These are phyloP conservation scores for Cephalopholis sonnerati DNA, from an alignment of 2,113 vertebrate genomes.

Conservation along the genomic window DNA sequence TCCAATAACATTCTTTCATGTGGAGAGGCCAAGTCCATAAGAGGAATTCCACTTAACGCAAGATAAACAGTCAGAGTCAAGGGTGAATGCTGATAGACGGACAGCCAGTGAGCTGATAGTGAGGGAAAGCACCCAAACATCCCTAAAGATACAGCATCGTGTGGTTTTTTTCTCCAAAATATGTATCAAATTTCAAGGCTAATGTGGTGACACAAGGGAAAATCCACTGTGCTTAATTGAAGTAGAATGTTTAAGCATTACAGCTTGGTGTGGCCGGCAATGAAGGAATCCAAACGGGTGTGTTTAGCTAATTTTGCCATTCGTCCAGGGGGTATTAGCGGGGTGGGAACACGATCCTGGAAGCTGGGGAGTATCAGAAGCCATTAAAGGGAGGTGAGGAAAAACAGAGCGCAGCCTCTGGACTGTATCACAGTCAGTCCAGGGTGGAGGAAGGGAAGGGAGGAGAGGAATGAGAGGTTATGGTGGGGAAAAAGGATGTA, in stretches of 20 bases:
- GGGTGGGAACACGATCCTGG: constrained; percentile 49
- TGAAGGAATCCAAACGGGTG: constrained; percentile 32
- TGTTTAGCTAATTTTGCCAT: constrained; percentile 41
- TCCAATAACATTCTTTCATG: constrained; percentile 42
- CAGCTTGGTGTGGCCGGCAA: background rate
- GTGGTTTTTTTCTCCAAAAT: background rate
- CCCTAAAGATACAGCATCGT: background rate
- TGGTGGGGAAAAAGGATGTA: background rate
- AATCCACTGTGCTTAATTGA: constrained; percentile 11
- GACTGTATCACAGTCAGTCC: constrained; percentile 51
- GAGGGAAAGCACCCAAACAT: constrained; percentile 8
- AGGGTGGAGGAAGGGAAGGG: background rate
- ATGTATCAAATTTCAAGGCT: background rate
- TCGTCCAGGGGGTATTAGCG: constrained; percentile 41
- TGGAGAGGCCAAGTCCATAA: constrained; percentile 11
- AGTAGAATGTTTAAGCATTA: constrained; percentile 3
- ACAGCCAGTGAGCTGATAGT: background rate
- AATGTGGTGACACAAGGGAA: background rate
- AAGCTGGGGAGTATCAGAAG: constrained; percentile 63
- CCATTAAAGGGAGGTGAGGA: constrained; percentile 69
- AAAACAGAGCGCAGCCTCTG: constrained; percentile 69
- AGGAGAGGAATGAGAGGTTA: constrained; percentile 14
- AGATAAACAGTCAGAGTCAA: constrained; percentile 44
- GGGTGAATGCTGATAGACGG: constrained; percentile 23
- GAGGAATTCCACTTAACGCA: constrained; percentile 44